A percentile compares a stretch with the other conserved stretches of the same genome.
phyloP scores from a whole-genome alignment of 2,113 vertebrate genomes.

The Atractosteus spatula region DNA sequence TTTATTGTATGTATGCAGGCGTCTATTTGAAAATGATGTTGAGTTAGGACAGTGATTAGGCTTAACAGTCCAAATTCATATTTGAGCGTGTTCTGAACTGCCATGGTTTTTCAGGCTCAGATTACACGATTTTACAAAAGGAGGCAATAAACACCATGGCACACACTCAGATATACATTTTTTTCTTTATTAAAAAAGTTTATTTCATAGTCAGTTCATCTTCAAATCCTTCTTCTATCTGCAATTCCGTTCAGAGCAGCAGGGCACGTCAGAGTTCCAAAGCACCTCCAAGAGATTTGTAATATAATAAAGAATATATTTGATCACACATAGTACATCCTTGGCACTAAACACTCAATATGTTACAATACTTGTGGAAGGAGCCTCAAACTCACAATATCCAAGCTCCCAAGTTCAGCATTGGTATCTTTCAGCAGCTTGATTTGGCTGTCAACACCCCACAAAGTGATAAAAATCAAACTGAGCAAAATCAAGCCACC shows the following conservation, averaged over 20 bases:
- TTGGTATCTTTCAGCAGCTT: slow-evolving; percentile 6
- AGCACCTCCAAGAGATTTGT: slow-evolving; percentile 20
- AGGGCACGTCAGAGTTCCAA: slow-evolving; percentile 12
- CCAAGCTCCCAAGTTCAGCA: slow-evolving; percentile 11
- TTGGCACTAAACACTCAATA: slow-evolving; percentile 42
- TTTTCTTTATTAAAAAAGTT: slow-evolving; percentile 38
- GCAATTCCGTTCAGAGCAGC: slow-evolving; percentile 16
- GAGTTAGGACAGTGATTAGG: too few relatives aligned
- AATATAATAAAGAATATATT: slow-evolving; percentile 37
- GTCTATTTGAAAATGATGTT: too few relatives aligned
- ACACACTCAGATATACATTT: slow-evolving; percentile 2
- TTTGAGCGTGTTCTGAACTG: too few relatives aligned
- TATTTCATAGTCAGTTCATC: slow-evolving; percentile 19
- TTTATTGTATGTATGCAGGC: too few relatives aligned
- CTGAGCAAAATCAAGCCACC: slow-evolving; percentile 8
- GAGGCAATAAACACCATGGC: neutral
- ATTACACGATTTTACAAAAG: too few relatives aligned
- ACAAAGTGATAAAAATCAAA: slow-evolving; percentile 15
- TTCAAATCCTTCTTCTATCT: slow-evolving; percentile 16
- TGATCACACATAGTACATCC: slow-evolving; percentile 37
- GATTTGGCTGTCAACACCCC: slow-evolving; percentile 15
- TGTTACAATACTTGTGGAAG: slow-evolving; percentile 33
- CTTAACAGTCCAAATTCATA: too few relatives aligned
- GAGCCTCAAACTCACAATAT: slow-evolving; percentile 10
- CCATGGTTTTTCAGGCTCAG: too few relatives aligned